Percentiles rank a stretch among this genome's conserved stretches.
These are phyloP conservation scores for Eleutherodactylus coqui DNA, from an alignment of 2,797 vertebrate genomes.

Conservation along the genomic window DNA sequence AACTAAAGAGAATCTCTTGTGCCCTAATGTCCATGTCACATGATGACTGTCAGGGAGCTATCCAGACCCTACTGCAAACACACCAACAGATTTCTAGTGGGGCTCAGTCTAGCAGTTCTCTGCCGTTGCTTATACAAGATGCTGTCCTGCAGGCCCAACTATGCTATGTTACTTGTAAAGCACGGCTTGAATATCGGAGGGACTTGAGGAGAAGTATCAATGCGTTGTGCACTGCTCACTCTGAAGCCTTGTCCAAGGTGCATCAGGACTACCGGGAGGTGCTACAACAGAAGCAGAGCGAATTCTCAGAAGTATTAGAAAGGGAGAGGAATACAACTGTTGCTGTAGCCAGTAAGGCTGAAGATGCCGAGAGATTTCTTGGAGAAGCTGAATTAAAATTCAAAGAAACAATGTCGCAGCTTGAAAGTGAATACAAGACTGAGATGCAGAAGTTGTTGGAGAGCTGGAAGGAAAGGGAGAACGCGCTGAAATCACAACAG, in stretches of 20 bases:
- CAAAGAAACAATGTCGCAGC: conserved; percentile 76
- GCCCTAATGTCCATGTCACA: conserved; percentile 77
- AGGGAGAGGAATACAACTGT: conserved; percentile 86
- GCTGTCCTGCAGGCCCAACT: conserved; percentile 91
- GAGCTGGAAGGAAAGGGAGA: conserved; percentile 77
- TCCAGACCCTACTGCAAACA: conserved; percentile 75
- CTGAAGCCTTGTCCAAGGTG: conserved; percentile 78
- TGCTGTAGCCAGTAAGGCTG: conserved; percentile 78
- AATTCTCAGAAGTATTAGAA: conserved; percentile 80
- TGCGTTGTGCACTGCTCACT: conserved; percentile 80
- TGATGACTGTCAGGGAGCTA: conserved; percentile 76
- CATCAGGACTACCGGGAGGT: conserved; percentile 83
- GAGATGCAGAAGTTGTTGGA: conserved; percentile 80
- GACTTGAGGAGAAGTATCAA: conserved; percentile 81
- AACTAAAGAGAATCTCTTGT: conserved; percentile 83
- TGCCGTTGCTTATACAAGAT: conserved; percentile 85
- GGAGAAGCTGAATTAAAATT: conserved; percentile 78
- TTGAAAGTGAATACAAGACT: conserved; percentile 79
- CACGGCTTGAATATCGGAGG: conserved; percentile 82
- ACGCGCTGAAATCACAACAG: conserved; percentile 79
- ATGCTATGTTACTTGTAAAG: conserved; percentile 87
- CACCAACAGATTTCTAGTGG: conserved; percentile 64
- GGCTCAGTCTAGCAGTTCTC: conserved; percentile 71
- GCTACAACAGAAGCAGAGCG: conserved; percentile 81
- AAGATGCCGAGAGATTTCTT: conserved; percentile 77